Conservation (phyloP, 2,797 vertebrate species). For the Menidia menidia region DNA sequence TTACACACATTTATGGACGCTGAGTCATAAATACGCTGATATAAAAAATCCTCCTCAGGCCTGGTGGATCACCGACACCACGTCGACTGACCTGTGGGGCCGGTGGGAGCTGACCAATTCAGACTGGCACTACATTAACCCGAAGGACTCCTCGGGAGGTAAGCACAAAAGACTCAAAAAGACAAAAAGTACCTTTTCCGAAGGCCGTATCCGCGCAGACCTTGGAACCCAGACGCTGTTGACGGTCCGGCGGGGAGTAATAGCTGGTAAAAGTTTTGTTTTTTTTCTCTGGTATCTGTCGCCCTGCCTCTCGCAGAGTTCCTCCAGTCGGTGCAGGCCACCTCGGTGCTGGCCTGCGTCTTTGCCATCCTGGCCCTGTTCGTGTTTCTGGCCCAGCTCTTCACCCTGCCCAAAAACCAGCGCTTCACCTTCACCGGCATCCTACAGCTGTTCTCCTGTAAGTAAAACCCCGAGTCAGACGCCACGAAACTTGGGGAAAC, state of each 20-base stretch:
- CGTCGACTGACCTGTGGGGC: constrained; percentile 84
- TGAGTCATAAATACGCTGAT: constrained; percentile 3
- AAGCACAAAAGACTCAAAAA: constrained; percentile 11
- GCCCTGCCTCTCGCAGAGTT: constrained; percentile 78
- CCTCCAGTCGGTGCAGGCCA: constrained; percentile 90
- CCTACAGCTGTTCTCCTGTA: constrained; percentile 92
- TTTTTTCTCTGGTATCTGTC: neutral
- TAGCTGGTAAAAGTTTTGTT: neutral
- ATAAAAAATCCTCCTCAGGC: constrained; percentile 65
- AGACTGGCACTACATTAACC: constrained; percentile 76
- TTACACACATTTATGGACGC: constrained; percentile 9
- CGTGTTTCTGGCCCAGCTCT: constrained; percentile 93
- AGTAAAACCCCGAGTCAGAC: constrained; percentile 75
- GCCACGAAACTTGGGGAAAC: neutral
- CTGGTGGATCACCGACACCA: constrained; percentile 77
- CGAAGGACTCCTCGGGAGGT: constrained; percentile 73
- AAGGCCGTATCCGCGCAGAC: neutral
- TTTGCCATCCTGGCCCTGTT: constrained; percentile 89
- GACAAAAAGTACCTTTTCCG: neutral
- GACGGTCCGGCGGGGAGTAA: neutral
- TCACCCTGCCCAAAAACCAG: constrained; percentile 93
- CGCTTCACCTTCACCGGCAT: constrained; percentile 92
- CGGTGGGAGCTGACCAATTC: constrained; percentile 63
- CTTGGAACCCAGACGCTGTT: neutral
- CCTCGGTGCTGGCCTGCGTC: constrained; percentile 92